Conservation (phyloP, 37 sponge, comb jelly and placozoan species). For the Agelas oroides region DNA sequence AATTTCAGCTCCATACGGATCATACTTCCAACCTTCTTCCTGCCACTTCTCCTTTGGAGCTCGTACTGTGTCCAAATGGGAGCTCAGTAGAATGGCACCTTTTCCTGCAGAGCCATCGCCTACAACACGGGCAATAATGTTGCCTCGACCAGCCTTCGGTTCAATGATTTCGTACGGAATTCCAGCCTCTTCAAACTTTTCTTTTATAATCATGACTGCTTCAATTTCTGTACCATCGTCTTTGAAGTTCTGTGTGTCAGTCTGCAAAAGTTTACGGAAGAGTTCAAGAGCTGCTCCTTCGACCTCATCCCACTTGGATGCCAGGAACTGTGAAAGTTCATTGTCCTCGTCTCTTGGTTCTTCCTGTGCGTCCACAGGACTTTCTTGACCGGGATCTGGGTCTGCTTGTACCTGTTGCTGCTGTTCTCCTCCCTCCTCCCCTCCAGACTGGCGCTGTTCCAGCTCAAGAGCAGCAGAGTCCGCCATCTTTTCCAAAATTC, state of each 20-base stretch:
- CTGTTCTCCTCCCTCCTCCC: no score
- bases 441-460: no score
- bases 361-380: not conserved
- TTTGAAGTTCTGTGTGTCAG: conserved; percentile 80
- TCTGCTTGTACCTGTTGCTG: no score
- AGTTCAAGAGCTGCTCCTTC: conserved; percentile 62
- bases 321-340: conserved; percentile 32
- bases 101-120: conserved; percentile 69
- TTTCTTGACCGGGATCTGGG: not conserved
- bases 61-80: conserved; percentile 84
- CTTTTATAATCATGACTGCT: conserved; percentile 59
- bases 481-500: no score
- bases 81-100: conserved; percentile 72
- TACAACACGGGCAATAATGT: conserved; percentile 78
- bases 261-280: conserved; percentile 67
- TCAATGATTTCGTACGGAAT: conserved; percentile 73
- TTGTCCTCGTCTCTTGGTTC: not conserved
- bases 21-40: conserved; percentile 83
- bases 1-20: conserved; percentile 78
- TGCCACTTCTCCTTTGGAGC: conserved; percentile 87
- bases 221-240: conserved; percentile 83
- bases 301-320: conserved; percentile 54
- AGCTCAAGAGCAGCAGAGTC: no score
- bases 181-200: conserved; percentile 60
- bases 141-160: conserved; percentile 77